Conservation (phyloP, 2,113 vertebrate species). For the Taurulus bubalis region DNA sequence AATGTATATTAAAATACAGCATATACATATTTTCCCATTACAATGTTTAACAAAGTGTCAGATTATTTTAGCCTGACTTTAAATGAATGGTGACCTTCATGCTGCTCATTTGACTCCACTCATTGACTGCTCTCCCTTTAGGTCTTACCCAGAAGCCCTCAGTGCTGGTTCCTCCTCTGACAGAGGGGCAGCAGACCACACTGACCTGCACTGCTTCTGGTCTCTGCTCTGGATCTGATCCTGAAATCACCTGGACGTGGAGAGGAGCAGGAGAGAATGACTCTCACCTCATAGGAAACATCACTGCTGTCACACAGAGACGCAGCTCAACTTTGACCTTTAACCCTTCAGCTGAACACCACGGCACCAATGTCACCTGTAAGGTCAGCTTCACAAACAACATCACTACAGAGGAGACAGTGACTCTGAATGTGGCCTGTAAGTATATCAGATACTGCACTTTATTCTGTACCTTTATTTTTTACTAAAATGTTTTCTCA, state of each 20-base stretch:
- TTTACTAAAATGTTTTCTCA: background rate
- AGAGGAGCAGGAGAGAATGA: constrained; percentile 4
- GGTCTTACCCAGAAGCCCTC: constrained; percentile 51
- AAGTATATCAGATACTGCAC: background rate
- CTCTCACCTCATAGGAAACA: constrained; percentile 4
- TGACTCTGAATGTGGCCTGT: constrained; percentile 24
- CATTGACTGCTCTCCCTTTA: background rate
- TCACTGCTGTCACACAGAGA: constrained; percentile 1
- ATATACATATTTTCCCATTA: too few relatives aligned
- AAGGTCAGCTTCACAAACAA: constrained; percentile 27
- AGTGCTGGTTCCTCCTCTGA: constrained; percentile 40
- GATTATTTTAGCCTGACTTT: background rate
- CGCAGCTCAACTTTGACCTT: constrained; percentile 57
- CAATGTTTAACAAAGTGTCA: background rate
- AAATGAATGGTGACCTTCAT: background rate
- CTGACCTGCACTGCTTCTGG: constrained; percentile 64
- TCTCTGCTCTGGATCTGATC: constrained; percentile 62
- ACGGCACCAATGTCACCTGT: constrained; percentile 49
- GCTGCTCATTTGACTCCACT: background rate
- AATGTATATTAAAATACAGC: too few relatives aligned
- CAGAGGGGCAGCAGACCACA: constrained; percentile 39
- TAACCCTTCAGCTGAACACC: constrained; percentile 41
- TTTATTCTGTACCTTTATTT: background rate
- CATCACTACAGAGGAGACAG: background rate
- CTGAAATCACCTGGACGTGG: constrained; percentile 57